These are phyloP conservation scores for Aphaenogaster floridana DNA, from an alignment of 1,140 invertebrate species.

Conservation along the genomic window DNA sequence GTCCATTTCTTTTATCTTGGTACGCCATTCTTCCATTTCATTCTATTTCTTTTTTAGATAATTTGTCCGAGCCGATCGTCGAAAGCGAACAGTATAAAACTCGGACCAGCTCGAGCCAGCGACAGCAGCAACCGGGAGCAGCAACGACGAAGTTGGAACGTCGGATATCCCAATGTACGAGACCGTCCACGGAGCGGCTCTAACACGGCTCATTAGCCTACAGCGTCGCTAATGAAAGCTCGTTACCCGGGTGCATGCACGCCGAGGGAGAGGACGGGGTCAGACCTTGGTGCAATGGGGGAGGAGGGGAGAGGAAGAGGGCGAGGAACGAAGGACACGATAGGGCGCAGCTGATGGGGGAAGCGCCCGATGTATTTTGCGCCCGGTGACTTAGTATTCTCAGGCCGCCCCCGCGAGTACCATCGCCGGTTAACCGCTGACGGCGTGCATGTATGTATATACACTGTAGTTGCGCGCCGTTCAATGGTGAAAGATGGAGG, in stretches of 20 bases:
- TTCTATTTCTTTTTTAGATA: background rate
- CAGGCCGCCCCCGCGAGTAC: conserved; percentile 76
- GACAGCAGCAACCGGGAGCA: background rate
- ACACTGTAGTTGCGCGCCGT: conserved; percentile 6
- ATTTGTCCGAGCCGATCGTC: background rate
- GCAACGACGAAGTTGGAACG: conserved; percentile 56
- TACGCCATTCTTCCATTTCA: background rate
- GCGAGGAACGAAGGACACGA: conserved; percentile 63
- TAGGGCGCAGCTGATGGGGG: conserved; percentile 30
- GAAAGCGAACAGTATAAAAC: background rate
- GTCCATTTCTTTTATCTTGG: background rate
- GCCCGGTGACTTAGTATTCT: conserved; percentile 80
- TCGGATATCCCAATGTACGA: conserved; percentile 67
- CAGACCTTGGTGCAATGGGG: background rate
- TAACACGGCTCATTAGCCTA: conserved; percentile 86
- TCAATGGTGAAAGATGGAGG: conserved; percentile 47
- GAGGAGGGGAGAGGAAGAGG: background rate
- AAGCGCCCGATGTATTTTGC: conserved; percentile 76
- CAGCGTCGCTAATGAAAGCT: conserved; percentile 87
- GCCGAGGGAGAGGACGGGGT: conserved; percentile 67
- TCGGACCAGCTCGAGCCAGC: background rate
- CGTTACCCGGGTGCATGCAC: conserved; percentile 84
- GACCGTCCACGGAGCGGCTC: conserved; percentile 66
- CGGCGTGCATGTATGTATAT: conserved; percentile 13
- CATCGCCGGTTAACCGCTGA: conserved; percentile 52